Conservation (phyloP, 2,888 invertebrate species). For the Drosophila atripex region DNA sequence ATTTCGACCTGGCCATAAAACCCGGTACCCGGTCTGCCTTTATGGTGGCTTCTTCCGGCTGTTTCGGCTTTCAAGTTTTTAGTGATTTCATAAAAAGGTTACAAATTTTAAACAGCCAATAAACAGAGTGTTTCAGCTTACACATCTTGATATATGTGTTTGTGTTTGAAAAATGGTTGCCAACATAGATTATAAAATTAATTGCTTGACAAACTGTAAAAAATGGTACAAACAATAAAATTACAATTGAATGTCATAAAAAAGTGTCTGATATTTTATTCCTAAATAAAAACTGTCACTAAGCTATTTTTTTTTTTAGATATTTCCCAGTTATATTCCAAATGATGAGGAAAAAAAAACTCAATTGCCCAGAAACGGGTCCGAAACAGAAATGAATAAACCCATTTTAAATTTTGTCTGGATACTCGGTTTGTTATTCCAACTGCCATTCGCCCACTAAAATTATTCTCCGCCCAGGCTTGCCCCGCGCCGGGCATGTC, state of each 20-base stretch:
- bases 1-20: constrained; percentile 60
- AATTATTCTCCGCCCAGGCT: constrained; percentile 14
- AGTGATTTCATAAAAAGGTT: not conserved
- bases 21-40: constrained; percentile 32
- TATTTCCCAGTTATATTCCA: not conserved
- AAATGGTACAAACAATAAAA: not conserved
- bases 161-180: not conserved
- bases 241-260: not conserved
- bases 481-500: constrained; percentile 36
- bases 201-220: not conserved
- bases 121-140: not conserved
- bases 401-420: constrained; percentile 30
- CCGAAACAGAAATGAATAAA: constrained; percentile 16
- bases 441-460: constrained; percentile 39
- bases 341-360: not conserved
- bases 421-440: constrained; percentile 35
- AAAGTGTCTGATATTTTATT: not conserved
- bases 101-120: constrained; percentile 2
- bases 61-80: not conserved
- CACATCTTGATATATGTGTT: not conserved
- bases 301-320: not conserved
- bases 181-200: not conserved
- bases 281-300: too few species aligned
- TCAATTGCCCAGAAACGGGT: constrained; percentile 22
- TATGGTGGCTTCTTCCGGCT: constrained; percentile 1